These are phyloP conservation scores for Psix sp. DNA, from an alignment of 1,140 invertebrate genomes.

Conservation along the genomic window DNA sequence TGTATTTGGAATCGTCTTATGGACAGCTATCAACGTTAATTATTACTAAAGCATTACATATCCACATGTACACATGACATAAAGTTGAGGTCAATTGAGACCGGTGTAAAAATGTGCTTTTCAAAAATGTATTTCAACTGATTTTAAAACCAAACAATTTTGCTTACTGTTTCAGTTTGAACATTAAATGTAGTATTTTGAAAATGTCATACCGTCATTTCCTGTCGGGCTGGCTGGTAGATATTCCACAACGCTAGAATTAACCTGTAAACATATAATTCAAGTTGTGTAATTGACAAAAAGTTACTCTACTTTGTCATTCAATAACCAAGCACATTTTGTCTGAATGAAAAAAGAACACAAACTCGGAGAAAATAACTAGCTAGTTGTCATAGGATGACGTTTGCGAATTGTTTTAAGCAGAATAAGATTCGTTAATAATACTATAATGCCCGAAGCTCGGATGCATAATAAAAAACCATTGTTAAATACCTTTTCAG, in stretches of 20 bases:
- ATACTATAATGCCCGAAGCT: neutral
- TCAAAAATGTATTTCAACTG: conserved; percentile 1
- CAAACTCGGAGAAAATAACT: no score
- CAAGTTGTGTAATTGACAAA: neutral
- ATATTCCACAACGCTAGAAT: conserved; percentile 46
- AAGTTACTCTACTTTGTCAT: no score
- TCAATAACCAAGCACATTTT: no score
- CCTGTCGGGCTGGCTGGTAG: conserved; percentile 59
- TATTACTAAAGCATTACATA: conserved; percentile 26
- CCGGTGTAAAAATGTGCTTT: neutral
- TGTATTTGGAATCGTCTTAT: conserved; percentile 14
- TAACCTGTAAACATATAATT: conserved; percentile 5
- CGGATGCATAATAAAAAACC: no score
- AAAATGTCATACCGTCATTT: conserved; percentile 61
- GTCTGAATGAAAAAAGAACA: no score
- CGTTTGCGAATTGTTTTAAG: no score
- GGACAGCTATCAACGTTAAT: conserved; percentile 28
- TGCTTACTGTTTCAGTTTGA: no score
- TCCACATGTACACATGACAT: conserved; percentile 7
- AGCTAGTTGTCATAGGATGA: no score
- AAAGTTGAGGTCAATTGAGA: conserved; percentile 11
- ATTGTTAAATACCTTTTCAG: conserved; percentile 3
- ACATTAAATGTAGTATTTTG: neutral
- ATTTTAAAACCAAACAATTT: no score
- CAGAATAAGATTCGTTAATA: no score